Conservation (phyloP, 2,797 vertebrate genomes). For the Anas georgica region DNA sequence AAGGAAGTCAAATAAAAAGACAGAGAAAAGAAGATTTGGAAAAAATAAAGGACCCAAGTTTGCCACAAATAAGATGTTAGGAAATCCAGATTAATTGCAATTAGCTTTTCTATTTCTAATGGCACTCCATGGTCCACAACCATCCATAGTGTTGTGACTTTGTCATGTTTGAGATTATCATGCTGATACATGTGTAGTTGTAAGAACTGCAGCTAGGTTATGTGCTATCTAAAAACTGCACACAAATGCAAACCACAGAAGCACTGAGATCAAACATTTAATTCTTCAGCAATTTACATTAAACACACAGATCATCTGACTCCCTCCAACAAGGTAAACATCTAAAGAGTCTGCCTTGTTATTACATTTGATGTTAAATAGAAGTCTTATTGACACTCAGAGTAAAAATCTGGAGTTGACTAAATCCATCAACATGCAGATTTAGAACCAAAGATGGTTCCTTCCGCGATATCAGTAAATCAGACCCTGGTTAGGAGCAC, state of each 20-base stretch:
- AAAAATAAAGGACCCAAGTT: neutral
- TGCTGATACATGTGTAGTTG: neutral
- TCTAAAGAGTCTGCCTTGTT: neutral
- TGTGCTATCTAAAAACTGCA: neutral
- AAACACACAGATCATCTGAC: neutral
- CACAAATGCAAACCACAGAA: neutral
- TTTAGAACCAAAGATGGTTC: neutral
- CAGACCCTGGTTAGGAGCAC: neutral
- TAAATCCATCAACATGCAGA: neutral
- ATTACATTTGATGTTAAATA: neutral
- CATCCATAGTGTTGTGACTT: neutral
- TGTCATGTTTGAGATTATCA: neutral
- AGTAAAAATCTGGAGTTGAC: neutral
- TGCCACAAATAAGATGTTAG: neutral
- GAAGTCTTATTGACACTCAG: neutral
- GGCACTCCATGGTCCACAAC: neutral
- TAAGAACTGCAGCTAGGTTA: neutral
- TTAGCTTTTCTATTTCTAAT: neutral
- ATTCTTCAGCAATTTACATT: neutral
- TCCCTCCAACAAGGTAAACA: neutral
- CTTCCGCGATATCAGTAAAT: neutral
- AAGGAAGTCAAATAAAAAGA: neutral
- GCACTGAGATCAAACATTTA: neutral
- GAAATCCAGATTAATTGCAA: neutral
- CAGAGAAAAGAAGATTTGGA: neutral